A percentile compares a stretch with the other conserved stretches of the same genome.
phyloP scores from a whole-genome alignment of 2,888 invertebrate species.

The Dexiosoma caninum region DNA sequence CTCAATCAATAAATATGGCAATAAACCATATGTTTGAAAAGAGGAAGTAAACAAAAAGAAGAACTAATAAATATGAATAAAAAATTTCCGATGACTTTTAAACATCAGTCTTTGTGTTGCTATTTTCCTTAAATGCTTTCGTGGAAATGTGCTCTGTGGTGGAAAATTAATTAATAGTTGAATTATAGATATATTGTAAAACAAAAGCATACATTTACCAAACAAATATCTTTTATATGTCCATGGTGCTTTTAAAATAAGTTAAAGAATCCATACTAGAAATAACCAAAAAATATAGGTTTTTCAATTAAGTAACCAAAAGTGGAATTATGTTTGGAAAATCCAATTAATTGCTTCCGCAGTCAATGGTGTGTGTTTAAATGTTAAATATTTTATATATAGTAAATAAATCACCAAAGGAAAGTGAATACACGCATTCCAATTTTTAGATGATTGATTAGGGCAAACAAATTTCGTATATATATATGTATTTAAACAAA shows the following conservation, averaged over 20 bases:
- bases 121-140: conserved; percentile 50
- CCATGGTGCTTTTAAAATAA: background rate
- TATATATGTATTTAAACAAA: background rate
- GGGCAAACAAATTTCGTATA: background rate
- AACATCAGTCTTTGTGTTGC: conserved; percentile 53
- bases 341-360: background rate
- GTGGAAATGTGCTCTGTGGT: conserved; percentile 20
- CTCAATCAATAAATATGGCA: background rate
- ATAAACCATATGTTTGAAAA: background rate
- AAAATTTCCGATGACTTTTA: conserved; percentile 44
- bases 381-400: background rate
- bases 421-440: background rate
- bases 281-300: background rate
- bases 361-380: background rate
- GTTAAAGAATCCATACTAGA: background rate
- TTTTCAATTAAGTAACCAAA: background rate
- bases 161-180: conserved; percentile 2
- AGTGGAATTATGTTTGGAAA: background rate
- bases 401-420: background rate
- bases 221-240: background rate
- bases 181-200: background rate
- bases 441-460: conserved; percentile 29
- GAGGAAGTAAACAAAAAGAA: background rate
- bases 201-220: background rate
- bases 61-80: background rate